Conservation (phyloP, 92 coral and sea anemone genomes). For the Actinostola sp. region DNA sequence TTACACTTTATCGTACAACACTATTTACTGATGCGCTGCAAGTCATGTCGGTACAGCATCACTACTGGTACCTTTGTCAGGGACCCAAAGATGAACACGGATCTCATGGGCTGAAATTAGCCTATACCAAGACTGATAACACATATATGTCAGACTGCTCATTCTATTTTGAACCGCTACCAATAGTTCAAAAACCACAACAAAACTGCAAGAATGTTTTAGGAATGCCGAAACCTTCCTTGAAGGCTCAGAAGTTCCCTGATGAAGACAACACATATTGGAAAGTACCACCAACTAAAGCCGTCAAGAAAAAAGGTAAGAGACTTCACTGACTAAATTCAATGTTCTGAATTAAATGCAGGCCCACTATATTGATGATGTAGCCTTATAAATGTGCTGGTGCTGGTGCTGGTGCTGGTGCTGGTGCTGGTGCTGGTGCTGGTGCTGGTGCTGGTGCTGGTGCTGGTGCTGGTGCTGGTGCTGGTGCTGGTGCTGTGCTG, state of each 20-base stretch:
- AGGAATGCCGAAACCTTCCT: not conserved
- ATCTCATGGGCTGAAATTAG: not conserved
- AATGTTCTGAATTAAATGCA: too few relatives aligned
- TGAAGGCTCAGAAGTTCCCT: not conserved
- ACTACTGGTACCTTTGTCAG: too few relatives aligned
- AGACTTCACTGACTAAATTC: too few relatives aligned
- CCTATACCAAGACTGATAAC: not conserved
- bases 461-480: slow-evolving; percentile 45
- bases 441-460: too few relatives aligned
- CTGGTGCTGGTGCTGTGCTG: slow-evolving; percentile 54
- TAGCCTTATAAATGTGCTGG: too few relatives aligned
- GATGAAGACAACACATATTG: not conserved
- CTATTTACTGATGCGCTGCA: too few relatives aligned
- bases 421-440: too few relatives aligned
- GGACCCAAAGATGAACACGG: too few relatives aligned
- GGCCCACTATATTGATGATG: too few relatives aligned
- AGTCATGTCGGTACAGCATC: too few relatives aligned
- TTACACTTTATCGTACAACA: too few relatives aligned
- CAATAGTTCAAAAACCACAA: slow-evolving; percentile 20
- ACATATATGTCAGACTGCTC: slow-evolving; percentile 12
- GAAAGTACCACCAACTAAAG: not conserved
- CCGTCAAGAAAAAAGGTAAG: slow-evolving; percentile 1
- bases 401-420: too few relatives aligned
- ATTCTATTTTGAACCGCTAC: slow-evolving; percentile 33
- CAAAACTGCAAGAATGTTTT: slow-evolving; percentile 28